Evolutionary conservation across 2,888 invertebrate species (phyloP), one percentile per base, ranked within the genome.

Genomic region (Anticlea derivata): DNA sequence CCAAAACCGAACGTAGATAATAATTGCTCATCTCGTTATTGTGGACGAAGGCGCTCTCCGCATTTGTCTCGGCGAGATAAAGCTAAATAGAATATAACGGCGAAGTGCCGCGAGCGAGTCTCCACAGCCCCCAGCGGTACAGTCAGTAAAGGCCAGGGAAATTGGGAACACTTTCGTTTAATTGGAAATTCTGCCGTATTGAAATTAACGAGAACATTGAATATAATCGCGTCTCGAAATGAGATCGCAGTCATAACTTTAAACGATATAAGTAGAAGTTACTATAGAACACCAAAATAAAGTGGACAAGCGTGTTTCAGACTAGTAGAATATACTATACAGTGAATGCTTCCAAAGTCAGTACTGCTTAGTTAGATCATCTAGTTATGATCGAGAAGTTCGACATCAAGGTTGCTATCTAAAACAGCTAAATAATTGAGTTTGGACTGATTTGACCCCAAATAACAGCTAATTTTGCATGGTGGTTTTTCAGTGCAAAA

Each of bases 51-150:
- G 51, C 48, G 23, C 50, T 50, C 50, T 49, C 41, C 48, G 44
- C 38, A 57, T 46, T 44, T 52, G 43, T 46, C 53, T 60, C 52
- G 38, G 43, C 43, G 35, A 51, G 48, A 56, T 48, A 54, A 58
- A 53, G 50, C 49, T 61, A 63, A 60, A 59, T 55, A 60, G 55
- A 63, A 61, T 60, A 55, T 50, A 46, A 57, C 48, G 30, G 41
- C 29, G 45, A 49, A 59, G 24, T 40, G 59, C 59, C 48, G 34
- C 51, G 22, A 52, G 61, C 60, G 48, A 52, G 51, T 43, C 45
- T 29, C 29, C 41, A 43, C 43, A 29, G 34, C 43, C 26, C 29
- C 29, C 37, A 11, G 33, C 11, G 26, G 48, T 33, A 47, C 50
- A 34, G 50, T 43, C 47, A 30, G 49, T 30, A 46, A 38, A 34